Base-by-base conservation (phyloP, 2,113 vertebrate species). In the Solea senegalensis region DNA sequence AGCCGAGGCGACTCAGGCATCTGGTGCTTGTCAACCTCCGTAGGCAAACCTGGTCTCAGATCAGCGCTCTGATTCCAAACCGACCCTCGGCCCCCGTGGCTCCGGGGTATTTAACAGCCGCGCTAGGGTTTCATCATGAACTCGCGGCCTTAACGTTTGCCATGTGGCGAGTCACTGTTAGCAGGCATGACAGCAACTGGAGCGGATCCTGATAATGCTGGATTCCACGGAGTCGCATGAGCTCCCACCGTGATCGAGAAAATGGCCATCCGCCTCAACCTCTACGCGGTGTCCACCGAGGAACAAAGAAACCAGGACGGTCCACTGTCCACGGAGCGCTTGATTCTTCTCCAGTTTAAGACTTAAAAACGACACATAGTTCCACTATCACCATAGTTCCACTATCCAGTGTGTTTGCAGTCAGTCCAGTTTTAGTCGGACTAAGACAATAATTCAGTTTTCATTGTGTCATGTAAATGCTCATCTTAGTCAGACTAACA, bases 1-100 rank as follows among this genome's bases (percentile, higher is more conserved):
- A 56, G 65, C 60, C 75, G 53, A 57, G 56, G 26, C 12, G 27
- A 67, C 64, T 26, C 16, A 21, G 5, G 57, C 82, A 78, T 83
- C 78, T 86, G 86, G 57, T 76, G 73, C 65, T 74, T 54, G 69
- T 83, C 60, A 86, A 58, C 44, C 48, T 79, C n/a, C 34, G 46
- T 43, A 69, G 72, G 65, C 50, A 60, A 21, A 52, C 72, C 74
- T 52, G 58, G 45, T 81, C 71, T 76, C 26, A 44, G 73, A 72
- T 81, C 68, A 65, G 82, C 50, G 26, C 16, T 59, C 50, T 65
- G 50, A 71, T 76, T n/a, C 53, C 50, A 66, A 74, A 65, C 56
- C 28, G 54, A 69, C 49, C 21, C 28, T 72, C 26, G 54, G 65
- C 58, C 72, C 65, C 72, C 12, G 48, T 52, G 67, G 51, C 56